phyloP scores from a whole-genome alignment of 2,113 vertebrate species.

The Ursus arctos region DNA sequence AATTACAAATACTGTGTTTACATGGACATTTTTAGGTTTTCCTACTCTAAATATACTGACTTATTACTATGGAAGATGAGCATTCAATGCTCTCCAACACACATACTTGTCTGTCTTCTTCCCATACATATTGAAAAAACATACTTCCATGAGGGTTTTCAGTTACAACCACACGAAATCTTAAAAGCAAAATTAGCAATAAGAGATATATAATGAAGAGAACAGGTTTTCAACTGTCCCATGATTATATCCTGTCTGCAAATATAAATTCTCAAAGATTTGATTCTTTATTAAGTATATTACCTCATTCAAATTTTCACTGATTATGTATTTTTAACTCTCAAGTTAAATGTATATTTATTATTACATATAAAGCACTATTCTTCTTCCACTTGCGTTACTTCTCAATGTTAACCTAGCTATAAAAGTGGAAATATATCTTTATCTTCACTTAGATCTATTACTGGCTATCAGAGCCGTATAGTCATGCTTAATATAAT shows the following conservation, averaged over 20 bases:
- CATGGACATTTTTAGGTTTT: not conserved
- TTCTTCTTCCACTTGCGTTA: not conserved
- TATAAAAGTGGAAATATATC: not conserved
- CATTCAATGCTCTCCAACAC: not conserved
- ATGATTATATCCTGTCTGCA: not conserved
- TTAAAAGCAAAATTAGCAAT: constrained; percentile 27
- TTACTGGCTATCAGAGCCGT: not conserved
- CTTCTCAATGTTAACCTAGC: not conserved
- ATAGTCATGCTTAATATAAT: not conserved
- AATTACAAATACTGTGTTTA: not conserved
- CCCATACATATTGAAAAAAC: not conserved
- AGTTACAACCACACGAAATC: not conserved
- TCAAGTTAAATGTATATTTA: constrained; percentile 11
- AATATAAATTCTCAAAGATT: constrained; percentile 13
- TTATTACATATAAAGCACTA: not conserved
- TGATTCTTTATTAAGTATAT: not conserved
- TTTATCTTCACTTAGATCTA: not conserved
- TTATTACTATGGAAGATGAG: not conserved
- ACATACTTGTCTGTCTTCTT: not conserved
- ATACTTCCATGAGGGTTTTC: not conserved
- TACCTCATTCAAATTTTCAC: not conserved
- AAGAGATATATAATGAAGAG: not conserved
- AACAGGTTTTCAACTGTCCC: not conserved
- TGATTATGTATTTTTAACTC: not conserved
- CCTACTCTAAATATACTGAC: not conserved